These are phyloP conservation scores for Clarias laeviceps DNA, from an alignment of 2,797 vertebrate genomes.

Conservation along the genomic window DNA sequence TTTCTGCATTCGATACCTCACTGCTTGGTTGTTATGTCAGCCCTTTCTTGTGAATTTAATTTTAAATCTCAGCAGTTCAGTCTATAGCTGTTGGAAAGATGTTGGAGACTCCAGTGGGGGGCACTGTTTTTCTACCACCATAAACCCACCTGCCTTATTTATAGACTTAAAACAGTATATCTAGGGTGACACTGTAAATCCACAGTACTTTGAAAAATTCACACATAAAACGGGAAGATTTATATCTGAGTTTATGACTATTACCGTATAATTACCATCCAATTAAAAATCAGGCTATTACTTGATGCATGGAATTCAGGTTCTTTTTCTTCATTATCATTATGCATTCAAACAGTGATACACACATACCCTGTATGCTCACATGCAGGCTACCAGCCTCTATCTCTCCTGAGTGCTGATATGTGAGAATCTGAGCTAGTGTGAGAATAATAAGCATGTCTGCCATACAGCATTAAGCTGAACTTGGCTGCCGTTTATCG, in stretches of 20 bases:
- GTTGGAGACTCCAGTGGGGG: slow-evolving; percentile 65
- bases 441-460: not conserved
- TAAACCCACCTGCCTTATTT: slow-evolving; percentile 14
- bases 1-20: not conserved
- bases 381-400: slow-evolving; percentile 9
- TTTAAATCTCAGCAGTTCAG: not conserved
- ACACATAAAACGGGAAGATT: slow-evolving; percentile 52
- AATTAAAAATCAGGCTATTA: slow-evolving; percentile 67
- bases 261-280: slow-evolving; percentile 69
- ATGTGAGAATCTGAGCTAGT: not conserved
- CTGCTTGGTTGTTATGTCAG: not conserved
- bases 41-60: slow-evolving; percentile 20
- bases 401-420: slow-evolving; percentile 14
- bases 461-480: slow-evolving; percentile 1
- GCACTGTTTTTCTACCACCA: slow-evolving; percentile 68
- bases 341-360: not conserved
- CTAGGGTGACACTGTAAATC: slow-evolving; percentile 19
- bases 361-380: not conserved
- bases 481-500: not conserved
- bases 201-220: slow-evolving; percentile 15
- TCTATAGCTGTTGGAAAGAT: not conserved
- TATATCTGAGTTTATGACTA: slow-evolving; percentile 68
- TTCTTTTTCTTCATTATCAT: not conserved
- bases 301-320: not conserved
- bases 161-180: not conserved